Evolutionary conservation across 30 jellyfish, hydroid and myxozoan genomes (phyloP).

Genomic region (Catostylus mosaicus): DNA sequence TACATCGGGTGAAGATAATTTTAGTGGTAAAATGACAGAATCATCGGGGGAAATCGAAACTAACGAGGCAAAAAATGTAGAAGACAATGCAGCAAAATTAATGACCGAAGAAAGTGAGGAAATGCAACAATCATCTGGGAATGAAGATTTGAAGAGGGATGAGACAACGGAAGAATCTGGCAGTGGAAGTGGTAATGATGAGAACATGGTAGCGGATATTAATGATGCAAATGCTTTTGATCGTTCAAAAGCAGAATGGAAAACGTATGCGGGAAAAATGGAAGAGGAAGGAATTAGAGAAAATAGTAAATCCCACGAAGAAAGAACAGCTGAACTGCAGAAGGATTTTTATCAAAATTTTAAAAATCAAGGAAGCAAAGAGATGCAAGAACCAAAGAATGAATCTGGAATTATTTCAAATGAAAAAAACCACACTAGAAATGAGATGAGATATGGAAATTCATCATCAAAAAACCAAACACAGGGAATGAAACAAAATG

Average conservation of each 20-base stretch:
- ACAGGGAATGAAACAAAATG: too few relatives aligned
- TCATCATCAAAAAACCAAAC: too few relatives aligned
- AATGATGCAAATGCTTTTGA: neutral
- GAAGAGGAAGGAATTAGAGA: neutral
- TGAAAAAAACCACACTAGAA: too few relatives aligned
- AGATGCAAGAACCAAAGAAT: too few relatives aligned
- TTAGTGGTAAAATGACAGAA: neutral
- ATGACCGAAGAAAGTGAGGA: neutral
- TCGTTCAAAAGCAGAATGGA: neutral
- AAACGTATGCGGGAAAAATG: neutral
- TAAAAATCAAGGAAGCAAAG: too few relatives aligned
- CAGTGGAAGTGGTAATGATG: neutral
- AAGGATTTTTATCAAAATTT: neutral
- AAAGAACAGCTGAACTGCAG: neutral
- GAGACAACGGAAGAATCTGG: neutral
- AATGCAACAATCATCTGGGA: neutral
- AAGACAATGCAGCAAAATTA: neutral
- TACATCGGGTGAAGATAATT: neutral
- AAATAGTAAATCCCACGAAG: conserved; percentile 1
- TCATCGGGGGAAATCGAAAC: neutral
- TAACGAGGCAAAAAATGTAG: neutral
- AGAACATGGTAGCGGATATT: neutral
- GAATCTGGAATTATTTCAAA: too few relatives aligned
- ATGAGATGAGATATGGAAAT: too few relatives aligned
- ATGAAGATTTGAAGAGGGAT: neutral